Evolutionary conservation across 2,113 vertebrate genomes (phyloP).

Genomic region (Ranitomeya variabilis): DNA sequence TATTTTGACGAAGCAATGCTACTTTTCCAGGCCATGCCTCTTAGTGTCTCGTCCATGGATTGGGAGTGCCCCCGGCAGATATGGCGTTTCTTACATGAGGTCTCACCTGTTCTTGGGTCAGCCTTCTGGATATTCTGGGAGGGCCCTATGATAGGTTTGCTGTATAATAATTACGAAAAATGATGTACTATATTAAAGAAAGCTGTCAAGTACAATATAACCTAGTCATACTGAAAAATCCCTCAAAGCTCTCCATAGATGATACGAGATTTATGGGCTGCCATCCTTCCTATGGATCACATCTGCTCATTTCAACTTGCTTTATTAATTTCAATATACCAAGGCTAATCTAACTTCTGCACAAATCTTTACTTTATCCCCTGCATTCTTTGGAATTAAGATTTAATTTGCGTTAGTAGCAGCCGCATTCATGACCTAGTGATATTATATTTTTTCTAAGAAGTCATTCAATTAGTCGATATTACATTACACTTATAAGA

Average conservation of each 20-base stretch:
- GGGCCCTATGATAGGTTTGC: too few species aligned
- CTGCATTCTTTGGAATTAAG: not conserved
- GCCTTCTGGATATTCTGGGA: too few species aligned
- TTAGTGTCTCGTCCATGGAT: too few species aligned
- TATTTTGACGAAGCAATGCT: too few species aligned
- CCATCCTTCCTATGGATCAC: not conserved
- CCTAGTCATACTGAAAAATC: not conserved
- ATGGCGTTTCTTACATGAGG: too few species aligned
- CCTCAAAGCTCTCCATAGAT: not conserved
- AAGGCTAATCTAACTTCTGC: not conserved
- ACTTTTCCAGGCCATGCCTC: too few species aligned
- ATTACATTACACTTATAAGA: constrained; percentile 13
- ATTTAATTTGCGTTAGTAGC: constrained; percentile 2
- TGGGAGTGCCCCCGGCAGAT: too few species aligned
- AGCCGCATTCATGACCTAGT: not conserved
- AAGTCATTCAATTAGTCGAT: constrained; percentile 2
- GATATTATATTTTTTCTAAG: not conserved
- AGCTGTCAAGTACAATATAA: not conserved
- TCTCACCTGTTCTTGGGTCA: too few species aligned
- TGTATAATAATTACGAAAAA: too few species aligned
- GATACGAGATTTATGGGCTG: not conserved
- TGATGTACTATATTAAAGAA: too few species aligned
- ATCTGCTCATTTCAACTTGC: not conserved
- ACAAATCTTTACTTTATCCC: constrained; percentile 7
- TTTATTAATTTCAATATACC: not conserved